Evolutionary conservation across 53 echinoderm and acorn worm genomes (phyloP), one percentile per base, ranked within the genome.

Genomic region (Zoroaster sp.): DNA sequence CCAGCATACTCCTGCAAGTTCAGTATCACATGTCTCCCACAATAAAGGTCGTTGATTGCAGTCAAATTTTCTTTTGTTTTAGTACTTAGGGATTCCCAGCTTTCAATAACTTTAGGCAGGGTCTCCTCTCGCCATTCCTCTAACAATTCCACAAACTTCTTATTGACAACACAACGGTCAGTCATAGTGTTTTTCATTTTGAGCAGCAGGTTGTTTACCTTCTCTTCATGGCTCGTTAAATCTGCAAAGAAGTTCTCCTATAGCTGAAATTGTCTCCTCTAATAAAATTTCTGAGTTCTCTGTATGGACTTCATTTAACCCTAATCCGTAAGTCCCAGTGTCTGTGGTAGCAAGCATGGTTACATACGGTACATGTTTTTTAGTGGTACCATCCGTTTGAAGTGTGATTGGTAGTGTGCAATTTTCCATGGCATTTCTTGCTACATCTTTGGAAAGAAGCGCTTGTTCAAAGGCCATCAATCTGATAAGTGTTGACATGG

Each of bases 141-240:
- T 31, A 68, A 80, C 23, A 69, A 31, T 52, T 39, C 30, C 0
- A 69, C 81, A 51, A 80, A 55, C 5, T 69, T 68, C 44, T 89
- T 80, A 18, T 68, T 89, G 0, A 89, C 89, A 6, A 41, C 68
- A 14, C 47, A 68, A 14, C 73, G 80, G 72, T 89, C 81, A 3
- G 77, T 67, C 88, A 88, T 88, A 11, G 77, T 77, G 39, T 89
- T 89, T 89, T 89, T 79, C 36, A 77, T 77, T 52, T 89, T 89
- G 23, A 40, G 17, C 42, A 85, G 41, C 38, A 87, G 32, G 73
- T 53, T 73, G 32, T 72, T 49, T 32, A 63, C 75, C 31, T 73
- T 74, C 45, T 59, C 49, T 55, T 87, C 83, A 25, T 55, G 36
- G 18, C 28, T 37, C 0, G 15, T n/a, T 18, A 71, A 35, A 37